These are phyloP conservation scores for Rhaphigaster nebulosa DNA, from an alignment of 2,888 invertebrate genomes.

Conservation along the genomic window DNA sequence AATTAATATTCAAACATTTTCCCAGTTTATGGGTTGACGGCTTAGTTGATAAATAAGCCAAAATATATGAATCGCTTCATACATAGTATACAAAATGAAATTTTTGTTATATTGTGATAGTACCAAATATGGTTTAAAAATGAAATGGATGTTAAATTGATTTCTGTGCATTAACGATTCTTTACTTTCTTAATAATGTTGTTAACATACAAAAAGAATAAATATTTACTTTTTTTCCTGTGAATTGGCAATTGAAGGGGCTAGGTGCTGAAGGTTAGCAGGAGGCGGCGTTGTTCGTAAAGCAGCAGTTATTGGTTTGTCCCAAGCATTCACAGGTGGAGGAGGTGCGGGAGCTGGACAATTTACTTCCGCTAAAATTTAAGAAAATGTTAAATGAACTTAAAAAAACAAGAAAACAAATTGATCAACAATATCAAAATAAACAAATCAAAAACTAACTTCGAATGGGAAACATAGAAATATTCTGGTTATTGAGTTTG, in stretches of 20 bases:
- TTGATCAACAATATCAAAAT: background rate
- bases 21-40: too few species aligned
- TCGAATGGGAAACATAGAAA: constrained; percentile 66
- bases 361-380: constrained; percentile 61
- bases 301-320: constrained; percentile 83
- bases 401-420: background rate
- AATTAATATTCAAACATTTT: too few species aligned
- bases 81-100: too few species aligned
- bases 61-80: too few species aligned
- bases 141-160: too few species aligned
- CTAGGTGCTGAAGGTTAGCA: constrained; percentile 61
- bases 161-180: too few species aligned
- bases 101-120: too few species aligned
- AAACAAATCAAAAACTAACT: constrained; percentile 63
- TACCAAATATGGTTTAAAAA: too few species aligned
- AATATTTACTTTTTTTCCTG: constrained; percentile 59
- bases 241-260: constrained; percentile 68
- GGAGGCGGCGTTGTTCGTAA: constrained; percentile 73
- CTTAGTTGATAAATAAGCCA: too few species aligned
- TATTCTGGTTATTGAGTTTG: constrained; percentile 66
- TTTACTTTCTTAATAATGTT: too few species aligned
- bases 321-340: constrained; percentile 87
- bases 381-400: background rate
- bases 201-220: background rate
- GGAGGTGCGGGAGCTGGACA: constrained; percentile 72